phyloP scores from a whole-genome alignment of 2,888 invertebrate species.

The Tenthredo notha region DNA sequence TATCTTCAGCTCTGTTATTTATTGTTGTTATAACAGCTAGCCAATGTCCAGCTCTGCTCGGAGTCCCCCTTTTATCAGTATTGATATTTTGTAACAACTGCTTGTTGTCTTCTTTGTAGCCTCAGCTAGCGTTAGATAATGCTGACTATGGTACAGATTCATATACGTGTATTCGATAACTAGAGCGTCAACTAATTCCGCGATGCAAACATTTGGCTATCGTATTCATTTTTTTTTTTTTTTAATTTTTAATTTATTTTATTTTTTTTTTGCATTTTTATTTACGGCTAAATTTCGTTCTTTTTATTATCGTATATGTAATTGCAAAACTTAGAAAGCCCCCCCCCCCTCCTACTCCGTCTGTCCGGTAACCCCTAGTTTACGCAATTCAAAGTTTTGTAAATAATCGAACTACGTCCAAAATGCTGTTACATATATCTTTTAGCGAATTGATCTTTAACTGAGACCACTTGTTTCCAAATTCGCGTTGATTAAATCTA shows the following conservation, averaged over 20 bases:
- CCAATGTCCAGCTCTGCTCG: slow-evolving; percentile 34
- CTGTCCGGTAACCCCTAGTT: not conserved
- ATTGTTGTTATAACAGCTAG: slow-evolving; percentile 15
- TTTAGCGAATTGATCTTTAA: not conserved
- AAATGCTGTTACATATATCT: not conserved
- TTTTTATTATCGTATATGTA: not conserved
- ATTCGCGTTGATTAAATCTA: not conserved
- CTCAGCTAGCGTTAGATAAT: slow-evolving; percentile 34
- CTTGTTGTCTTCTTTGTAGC: slow-evolving; percentile 35
- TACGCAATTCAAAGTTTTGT: not conserved
- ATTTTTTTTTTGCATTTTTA: too few relatives aligned
- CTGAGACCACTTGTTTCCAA: not conserved
- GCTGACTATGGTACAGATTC: not conserved
- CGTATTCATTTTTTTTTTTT: not conserved
- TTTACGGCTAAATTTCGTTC: not conserved
- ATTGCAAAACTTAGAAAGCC: not conserved
- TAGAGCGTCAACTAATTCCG: slow-evolving; percentile 24
- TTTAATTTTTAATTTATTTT: not conserved
- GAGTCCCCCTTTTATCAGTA: slow-evolving; percentile 38
- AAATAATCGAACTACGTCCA: not conserved
- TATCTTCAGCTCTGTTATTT: not conserved
- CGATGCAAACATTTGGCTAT: not conserved
- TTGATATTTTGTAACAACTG: slow-evolving; percentile 46
- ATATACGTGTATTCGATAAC: not conserved
- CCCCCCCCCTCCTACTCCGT: not conserved